Evolutionary conservation across 1,140 invertebrate species (phyloP), one percentile per base, ranked within the genome.

Genomic region (Dysdera silvatica): DNA sequence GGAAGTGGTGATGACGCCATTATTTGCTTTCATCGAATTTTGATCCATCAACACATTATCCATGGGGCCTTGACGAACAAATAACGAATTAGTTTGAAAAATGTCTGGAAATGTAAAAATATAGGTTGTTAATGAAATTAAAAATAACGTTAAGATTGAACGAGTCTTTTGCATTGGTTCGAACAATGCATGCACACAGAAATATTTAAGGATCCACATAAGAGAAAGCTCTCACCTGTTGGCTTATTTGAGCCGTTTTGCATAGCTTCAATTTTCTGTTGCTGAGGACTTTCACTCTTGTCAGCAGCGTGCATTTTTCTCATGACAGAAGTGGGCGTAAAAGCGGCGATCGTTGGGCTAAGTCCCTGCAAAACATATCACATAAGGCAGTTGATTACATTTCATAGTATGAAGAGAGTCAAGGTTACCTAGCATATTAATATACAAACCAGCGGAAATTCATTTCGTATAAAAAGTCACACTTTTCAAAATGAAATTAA

Each of bases 261-360:
- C 5, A 20, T 16, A 18, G 12, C 29, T 49, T 32, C 49, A 35
- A n/a, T 37, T 41, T 60, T 60, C 41, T 58, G 66, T 41, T 67
- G 59, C 33, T 66, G n/a, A n/a, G n/a, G 65, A 29, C 57, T 67
- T 65, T 73, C 78, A 67, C 88, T 86, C 74, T 89, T 91, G 68
- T 93, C 90, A 23, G 88, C 90, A 23, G 88, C 89, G 40, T 89
- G 91, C 89, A 94, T 91, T 77, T 94, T 95, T 31, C 90, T 82
- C 70, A 95, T 81, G 33, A 91, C 85, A 69, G 90, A 91, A 8
- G 90, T 94, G 45, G 91, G 91, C 3, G 89, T 93, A 75, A 94
- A 94, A 4, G 89, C 86, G 24, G 66, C 68, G 53, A 69, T 69
- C 8, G 71, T 67, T 67, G 68, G 37, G 73, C 70, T 62, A 69